phyloP scores from a whole-genome alignment of 2,888 invertebrate species.

The Smittia sp. region DNA sequence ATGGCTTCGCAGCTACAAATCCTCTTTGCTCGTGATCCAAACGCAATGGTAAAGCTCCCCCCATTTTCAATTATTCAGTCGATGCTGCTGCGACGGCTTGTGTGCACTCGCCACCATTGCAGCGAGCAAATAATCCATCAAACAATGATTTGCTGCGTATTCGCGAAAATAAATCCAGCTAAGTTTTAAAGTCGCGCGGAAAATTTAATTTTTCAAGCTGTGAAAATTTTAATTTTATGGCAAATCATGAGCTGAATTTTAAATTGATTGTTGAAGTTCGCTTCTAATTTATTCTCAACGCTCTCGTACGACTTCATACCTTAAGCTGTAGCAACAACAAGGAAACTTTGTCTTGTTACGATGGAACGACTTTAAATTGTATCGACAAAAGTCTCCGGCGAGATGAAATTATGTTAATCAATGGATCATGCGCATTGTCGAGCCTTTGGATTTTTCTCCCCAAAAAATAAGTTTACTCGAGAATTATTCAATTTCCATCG shows the following conservation, averaged over 20 bases:
- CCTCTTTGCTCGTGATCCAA: not conserved
- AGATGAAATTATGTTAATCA: constrained; percentile 18
- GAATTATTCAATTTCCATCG: constrained; percentile 1
- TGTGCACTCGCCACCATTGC: not conserved
- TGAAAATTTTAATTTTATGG: constrained; percentile 27
- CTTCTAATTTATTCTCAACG: not conserved
- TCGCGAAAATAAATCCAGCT: not conserved
- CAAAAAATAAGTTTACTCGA: not conserved
- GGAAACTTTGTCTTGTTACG: not conserved
- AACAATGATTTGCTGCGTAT: constrained; percentile 10
- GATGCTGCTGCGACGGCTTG: not conserved
- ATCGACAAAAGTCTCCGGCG: not conserved
- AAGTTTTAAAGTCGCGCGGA: constrained; percentile 17
- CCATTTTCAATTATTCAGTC: constrained; percentile 7
- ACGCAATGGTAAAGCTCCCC: not conserved
- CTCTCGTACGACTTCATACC: not conserved
- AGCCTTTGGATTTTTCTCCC: not conserved
- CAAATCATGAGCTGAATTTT: constrained; percentile 20
- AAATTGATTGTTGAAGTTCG: not conserved
- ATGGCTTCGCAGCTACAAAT: constrained; percentile 5
- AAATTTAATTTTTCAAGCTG: constrained; percentile 20
- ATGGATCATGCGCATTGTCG: constrained; percentile 5
- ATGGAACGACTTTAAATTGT: not conserved
- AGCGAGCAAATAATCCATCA: constrained; percentile 18
- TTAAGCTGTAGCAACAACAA: not conserved